A percentile compares a stretch with the other conserved stretches of the same genome.
phyloP scores from a whole-genome alignment of 2,888 invertebrate genomes.

The Mamestra brassicae region DNA sequence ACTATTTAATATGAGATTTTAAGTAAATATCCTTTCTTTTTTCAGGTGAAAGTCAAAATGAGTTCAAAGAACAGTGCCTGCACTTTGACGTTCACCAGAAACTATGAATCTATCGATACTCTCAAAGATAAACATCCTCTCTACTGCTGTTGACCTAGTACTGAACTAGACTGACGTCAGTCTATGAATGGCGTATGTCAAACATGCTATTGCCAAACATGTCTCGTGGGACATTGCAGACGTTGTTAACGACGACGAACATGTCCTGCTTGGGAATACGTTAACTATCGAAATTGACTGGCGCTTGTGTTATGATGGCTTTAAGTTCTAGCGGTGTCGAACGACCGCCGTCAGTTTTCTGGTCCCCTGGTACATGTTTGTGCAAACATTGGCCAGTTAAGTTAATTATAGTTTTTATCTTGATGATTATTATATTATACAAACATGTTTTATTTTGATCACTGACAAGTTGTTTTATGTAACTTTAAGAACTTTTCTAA shows the following conservation, averaged over 20 bases:
- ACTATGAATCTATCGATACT: neutral
- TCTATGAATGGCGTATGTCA: constrained; percentile 64
- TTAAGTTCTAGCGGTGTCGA: constrained; percentile 48
- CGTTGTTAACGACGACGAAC: constrained; percentile 63
- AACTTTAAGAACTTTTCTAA: no score
- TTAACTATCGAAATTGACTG: constrained; percentile 58
- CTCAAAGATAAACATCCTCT: constrained; percentile 9
- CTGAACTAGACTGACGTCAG: constrained; percentile 41
- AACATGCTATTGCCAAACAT: constrained; percentile 59
- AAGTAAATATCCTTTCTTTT: no score
- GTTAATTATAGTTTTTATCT: neutral
- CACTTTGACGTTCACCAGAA: neutral
- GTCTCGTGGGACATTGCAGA: constrained; percentile 55
- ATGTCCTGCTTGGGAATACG: constrained; percentile 60
- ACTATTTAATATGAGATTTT: no score
- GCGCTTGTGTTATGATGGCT: constrained; percentile 54
- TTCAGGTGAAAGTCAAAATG: no score
- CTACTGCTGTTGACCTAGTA: constrained; percentile 19
- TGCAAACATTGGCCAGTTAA: constrained; percentile 17
- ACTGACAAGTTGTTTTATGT: neutral
- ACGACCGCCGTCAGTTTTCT: constrained; percentile 40
- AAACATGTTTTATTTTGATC: no score
- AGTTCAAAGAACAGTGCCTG: no score
- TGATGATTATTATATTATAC: no score
- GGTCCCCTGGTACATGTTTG: constrained; percentile 39